These are phyloP conservation scores for Cecidostiba fungosa DNA, from an alignment of 2,888 invertebrate species.

Conservation along the genomic window DNA sequence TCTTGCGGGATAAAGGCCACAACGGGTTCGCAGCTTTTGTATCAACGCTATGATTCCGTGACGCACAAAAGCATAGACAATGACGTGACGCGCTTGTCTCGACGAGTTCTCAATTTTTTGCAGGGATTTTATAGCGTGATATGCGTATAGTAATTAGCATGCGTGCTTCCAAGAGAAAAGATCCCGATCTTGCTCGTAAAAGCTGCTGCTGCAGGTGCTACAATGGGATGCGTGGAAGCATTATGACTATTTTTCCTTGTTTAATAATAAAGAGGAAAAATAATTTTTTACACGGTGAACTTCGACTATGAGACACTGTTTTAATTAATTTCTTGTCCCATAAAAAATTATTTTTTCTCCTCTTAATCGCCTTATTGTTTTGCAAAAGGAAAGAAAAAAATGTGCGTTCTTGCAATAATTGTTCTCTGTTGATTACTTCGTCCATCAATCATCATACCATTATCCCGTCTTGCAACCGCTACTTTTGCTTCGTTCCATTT, in stretches of 20 bases:
- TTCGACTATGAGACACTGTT: neutral
- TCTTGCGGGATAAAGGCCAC: neutral
- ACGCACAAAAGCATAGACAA: slow-evolving; percentile 30
- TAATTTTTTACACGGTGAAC: no score
- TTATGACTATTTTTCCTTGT: neutral
- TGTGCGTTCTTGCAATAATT: neutral
- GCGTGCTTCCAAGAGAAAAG: neutral
- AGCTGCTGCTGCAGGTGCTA: neutral
- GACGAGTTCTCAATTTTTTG: neutral
- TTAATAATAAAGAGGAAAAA: neutral
- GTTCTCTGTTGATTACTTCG: neutral
- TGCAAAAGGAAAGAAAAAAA: neutral
- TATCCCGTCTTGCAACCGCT: neutral
- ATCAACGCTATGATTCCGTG: neutral
- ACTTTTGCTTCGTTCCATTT: neutral
- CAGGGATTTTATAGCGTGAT: neutral
- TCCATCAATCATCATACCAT: neutral
- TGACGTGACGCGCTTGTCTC: neutral
- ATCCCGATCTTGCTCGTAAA: neutral
- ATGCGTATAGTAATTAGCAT: neutral
- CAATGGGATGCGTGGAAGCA: neutral
- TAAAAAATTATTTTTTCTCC: neutral
- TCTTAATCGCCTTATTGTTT: neutral
- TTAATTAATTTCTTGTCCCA: neutral
- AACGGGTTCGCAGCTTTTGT: neutral